phyloP scores from a whole-genome alignment of 2,888 invertebrate genomes.

The Nesidiocoris tenuis region DNA sequence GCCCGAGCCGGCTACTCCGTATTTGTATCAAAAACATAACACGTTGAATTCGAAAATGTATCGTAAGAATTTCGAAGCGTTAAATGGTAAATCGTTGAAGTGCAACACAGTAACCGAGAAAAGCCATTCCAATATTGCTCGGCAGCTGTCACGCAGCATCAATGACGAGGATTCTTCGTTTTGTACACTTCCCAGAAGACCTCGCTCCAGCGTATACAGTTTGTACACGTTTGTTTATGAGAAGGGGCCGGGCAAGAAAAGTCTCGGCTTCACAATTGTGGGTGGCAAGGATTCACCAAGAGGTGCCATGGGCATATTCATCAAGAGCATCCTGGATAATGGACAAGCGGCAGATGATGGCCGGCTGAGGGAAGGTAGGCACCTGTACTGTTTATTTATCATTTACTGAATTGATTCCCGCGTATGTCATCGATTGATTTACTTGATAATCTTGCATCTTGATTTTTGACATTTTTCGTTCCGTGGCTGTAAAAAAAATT shows the following conservation, averaged over 20 bases:
- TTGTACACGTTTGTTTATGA: conserved; percentile 73
- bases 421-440: not conserved
- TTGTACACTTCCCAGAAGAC: conserved; percentile 71
- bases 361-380: conserved; percentile 72
- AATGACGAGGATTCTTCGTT: conserved; percentile 54
- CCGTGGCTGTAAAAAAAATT: too few relatives aligned
- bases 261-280: conserved; percentile 85
- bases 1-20: conserved; percentile 13
- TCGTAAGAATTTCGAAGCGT: conserved; percentile 44
- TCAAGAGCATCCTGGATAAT: conserved; percentile 78
- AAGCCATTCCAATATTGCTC: conserved; percentile 43
- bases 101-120: conserved; percentile 46
- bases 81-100: conserved; percentile 41
- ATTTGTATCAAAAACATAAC: conserved; percentile 41
- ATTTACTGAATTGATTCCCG: not conserved
- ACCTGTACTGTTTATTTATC: not conserved
- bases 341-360: conserved; percentile 84
- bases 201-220: conserved; percentile 67
- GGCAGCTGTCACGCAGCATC: conserved; percentile 28
- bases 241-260: conserved; percentile 79
- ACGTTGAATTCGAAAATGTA: conserved; percentile 45
- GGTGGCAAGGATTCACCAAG: conserved; percentile 83
- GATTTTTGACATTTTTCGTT: not conserved
- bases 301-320: conserved; percentile 81
- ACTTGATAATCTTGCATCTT: not conserved